Evolutionary conservation across 2,888 invertebrate genomes (phyloP).

Genomic region (Busseola fusca): DNA sequence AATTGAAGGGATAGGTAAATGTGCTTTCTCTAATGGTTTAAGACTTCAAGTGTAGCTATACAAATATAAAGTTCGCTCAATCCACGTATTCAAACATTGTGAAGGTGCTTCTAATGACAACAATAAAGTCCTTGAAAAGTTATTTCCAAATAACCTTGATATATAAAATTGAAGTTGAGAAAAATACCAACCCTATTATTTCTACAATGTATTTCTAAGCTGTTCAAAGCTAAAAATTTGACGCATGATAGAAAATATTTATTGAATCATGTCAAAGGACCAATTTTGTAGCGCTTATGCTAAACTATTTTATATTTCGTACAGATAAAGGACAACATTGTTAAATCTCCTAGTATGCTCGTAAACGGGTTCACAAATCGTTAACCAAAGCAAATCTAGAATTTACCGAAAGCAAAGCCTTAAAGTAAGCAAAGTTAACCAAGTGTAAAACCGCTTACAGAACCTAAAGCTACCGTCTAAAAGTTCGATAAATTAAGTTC

Average conservation of each 20-base stretch:
- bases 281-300: conserved; percentile 24
- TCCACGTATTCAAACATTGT: neutral
- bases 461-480: conserved; percentile 59
- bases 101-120: neutral
- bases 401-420: conserved; percentile 59
- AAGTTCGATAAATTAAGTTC: conserved; percentile 73
- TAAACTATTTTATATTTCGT: neutral
- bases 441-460: conserved; percentile 70
- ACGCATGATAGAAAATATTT: conserved; percentile 12
- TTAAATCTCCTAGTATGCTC: conserved; percentile 17
- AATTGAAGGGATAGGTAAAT: neutral
- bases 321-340: conserved; percentile 23
- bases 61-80: neutral
- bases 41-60: no score
- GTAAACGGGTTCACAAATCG: conserved; percentile 41
- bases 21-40: neutral
- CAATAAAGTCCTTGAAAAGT: neutral
- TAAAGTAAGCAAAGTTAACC: conserved; percentile 70
- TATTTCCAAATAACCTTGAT: neutral
- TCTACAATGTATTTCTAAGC: neutral
- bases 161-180: neutral
- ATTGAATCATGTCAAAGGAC: conserved; percentile 23
- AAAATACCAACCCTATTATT: neutral
- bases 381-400: conserved; percentile 43
- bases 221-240: neutral